Evolutionary conservation across 30 jellyfish, hydroid and myxozoan genomes (phyloP).

Genomic region (Turritopsis dohrnii): DNA sequence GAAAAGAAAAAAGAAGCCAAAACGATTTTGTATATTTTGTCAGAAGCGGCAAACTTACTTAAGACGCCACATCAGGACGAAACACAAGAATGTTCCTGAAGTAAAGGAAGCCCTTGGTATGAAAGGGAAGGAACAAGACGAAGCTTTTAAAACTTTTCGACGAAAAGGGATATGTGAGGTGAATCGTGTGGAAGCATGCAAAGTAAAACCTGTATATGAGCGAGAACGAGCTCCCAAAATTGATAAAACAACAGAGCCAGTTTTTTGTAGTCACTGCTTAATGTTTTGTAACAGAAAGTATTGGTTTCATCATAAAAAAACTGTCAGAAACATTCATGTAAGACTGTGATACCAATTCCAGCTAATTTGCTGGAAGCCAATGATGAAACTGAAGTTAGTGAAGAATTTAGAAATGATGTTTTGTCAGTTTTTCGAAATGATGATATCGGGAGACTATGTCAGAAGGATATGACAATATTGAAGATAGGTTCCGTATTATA

Average conservation of each 20-base stretch:
- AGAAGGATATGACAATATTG: neutral
- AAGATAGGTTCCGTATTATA: neutral
- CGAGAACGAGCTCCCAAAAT: constrained; percentile 9
- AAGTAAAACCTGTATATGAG: constrained; percentile 8
- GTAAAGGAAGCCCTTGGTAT: no score
- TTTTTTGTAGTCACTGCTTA: constrained; percentile 13
- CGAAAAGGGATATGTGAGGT: constrained; percentile 12
- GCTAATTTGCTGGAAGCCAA: neutral
- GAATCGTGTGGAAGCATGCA: neutral
- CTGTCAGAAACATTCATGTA: constrained; percentile 10
- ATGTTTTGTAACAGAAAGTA: neutral
- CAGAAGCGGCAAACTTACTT: no score
- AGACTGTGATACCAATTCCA: constrained; percentile 4
- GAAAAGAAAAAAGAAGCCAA: no score
- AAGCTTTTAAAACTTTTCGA: no score
- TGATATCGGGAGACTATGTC: neutral
- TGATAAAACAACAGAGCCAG: neutral
- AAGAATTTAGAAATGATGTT: no score
- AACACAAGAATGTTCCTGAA: no score
- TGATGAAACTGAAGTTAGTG: constrained; percentile 5
- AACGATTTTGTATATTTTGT: no score
- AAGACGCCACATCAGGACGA: no score
- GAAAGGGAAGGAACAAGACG: no score
- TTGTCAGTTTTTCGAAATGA: neutral
- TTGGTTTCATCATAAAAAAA: constrained; percentile 6